A percentile compares a stretch with the other conserved stretches of the same genome.
These are phyloP conservation scores for Garrulus glandarius DNA, from an alignment of 2,797 vertebrate species.

Conservation along the genomic window DNA sequence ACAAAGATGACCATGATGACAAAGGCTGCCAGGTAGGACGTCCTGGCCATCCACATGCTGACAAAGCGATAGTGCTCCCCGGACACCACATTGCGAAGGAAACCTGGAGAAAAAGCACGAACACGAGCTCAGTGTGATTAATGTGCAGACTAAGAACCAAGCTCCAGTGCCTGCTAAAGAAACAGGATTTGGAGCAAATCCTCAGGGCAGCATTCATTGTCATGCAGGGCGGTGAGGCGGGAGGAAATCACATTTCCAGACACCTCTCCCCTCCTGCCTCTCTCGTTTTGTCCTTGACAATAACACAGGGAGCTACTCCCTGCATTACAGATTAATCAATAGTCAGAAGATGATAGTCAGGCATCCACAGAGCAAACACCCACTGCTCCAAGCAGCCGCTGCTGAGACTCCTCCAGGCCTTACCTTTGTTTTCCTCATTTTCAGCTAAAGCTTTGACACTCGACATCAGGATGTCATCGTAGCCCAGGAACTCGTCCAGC, in stretches of 20 bases:
- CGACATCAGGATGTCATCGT: constrained; percentile 97
- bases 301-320: not conserved
- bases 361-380: not conserved
- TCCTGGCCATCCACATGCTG: constrained; percentile 99
- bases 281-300: constrained; percentile 15
- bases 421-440: constrained; percentile 97
- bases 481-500: constrained; percentile 93
- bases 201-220: not conserved
- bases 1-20: constrained; percentile 99
- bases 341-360: not conserved
- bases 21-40: constrained; percentile 93
- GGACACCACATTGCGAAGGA: constrained; percentile 94
- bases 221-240: not conserved
- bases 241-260: not conserved
- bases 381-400: not conserved
- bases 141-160: not conserved
- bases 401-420: not conserved
- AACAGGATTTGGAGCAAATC: not conserved
- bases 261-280: not conserved
- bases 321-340: not conserved
- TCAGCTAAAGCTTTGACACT: constrained; percentile 96
- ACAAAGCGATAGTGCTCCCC: constrained; percentile 98
- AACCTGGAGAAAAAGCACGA: constrained; percentile 76
- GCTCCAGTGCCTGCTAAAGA: not conserved
- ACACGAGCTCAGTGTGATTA: not conserved